phyloP scores from a whole-genome alignment of 2,888 invertebrate genomes.

The Parnassius smintheus region DNA sequence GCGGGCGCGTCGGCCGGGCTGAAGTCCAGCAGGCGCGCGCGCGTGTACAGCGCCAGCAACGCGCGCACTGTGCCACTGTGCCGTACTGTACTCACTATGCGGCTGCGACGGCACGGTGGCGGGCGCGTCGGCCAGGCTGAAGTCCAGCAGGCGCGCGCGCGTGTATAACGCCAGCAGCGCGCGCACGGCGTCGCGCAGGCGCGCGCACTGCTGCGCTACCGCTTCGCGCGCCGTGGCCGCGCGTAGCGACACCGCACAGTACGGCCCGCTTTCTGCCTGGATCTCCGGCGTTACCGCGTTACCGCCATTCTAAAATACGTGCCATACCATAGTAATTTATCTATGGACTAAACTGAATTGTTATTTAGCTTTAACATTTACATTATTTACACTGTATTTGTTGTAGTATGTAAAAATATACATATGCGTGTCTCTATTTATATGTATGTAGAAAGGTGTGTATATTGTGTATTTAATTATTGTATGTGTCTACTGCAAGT shows the following conservation, averaged over 20 bases:
- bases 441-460: too few relatives aligned
- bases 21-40: slow-evolving; percentile 92
- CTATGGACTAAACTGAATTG: too few relatives aligned
- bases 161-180: slow-evolving; percentile 93
- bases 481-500: too few relatives aligned
- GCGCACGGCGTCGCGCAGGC: slow-evolving; percentile 89
- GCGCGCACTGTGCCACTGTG: slow-evolving; percentile 90
- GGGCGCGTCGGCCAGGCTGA: slow-evolving; percentile 84
- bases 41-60: slow-evolving; percentile 91
- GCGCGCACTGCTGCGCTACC: slow-evolving; percentile 84
- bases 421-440: too few relatives aligned
- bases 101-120: slow-evolving; percentile 76
- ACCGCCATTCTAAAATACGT: slow-evolving; percentile 41
- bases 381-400: too few relatives aligned
- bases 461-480: too few relatives aligned
- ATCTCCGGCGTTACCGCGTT: slow-evolving; percentile 81
- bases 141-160: slow-evolving; percentile 91
- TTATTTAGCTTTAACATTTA: too few relatives aligned
- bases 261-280: slow-evolving; percentile 84
- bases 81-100: slow-evolving; percentile 49
- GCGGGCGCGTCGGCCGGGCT: slow-evolving; percentile 83
- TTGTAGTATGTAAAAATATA: too few relatives aligned
- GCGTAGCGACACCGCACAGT: slow-evolving; percentile 84
- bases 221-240: slow-evolving; percentile 81
- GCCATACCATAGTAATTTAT: background rate